Percentiles rank a stretch among this genome's conserved stretches.
phyloP scores from a whole-genome alignment of 2,888 invertebrate genomes.

The Ochropacha duplaris region DNA sequence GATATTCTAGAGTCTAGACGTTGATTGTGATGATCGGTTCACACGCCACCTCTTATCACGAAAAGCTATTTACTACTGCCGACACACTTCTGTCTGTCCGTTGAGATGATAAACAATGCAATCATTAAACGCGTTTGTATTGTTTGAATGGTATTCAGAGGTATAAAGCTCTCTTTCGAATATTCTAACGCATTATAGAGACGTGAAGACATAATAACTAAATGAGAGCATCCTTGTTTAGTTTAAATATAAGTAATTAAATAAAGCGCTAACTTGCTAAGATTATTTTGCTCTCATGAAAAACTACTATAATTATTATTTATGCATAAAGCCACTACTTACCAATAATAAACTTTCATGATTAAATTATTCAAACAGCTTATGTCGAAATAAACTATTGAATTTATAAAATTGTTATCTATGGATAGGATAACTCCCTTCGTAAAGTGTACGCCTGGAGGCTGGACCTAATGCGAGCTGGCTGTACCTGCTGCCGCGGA shows the following conservation, averaged over 20 bases:
- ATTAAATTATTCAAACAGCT: slow-evolving; percentile 36
- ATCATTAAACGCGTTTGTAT: slow-evolving; percentile 48
- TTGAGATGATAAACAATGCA: slow-evolving; percentile 47
- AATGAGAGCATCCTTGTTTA: neutral
- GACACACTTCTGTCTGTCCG: slow-evolving; percentile 67
- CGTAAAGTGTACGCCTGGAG: slow-evolving; percentile 31
- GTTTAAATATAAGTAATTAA: too few species aligned
- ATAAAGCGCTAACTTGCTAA: too few species aligned
- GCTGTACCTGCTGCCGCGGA: slow-evolving; percentile 24
- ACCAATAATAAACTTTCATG: slow-evolving; percentile 23
- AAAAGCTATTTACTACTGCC: slow-evolving; percentile 58
- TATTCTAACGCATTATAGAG: slow-evolving; percentile 7
- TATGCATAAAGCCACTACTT: slow-evolving; percentile 4
- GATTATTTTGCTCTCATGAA: too few species aligned
- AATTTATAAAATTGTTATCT: slow-evolving; percentile 51
- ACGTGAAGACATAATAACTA: slow-evolving; percentile 5
- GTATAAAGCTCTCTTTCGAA: slow-evolving; percentile 21
- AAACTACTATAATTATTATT: neutral
- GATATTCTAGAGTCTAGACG: neutral
- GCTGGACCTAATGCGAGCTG: slow-evolving; percentile 43
- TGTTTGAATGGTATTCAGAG: slow-evolving; percentile 27
- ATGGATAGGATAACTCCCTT: slow-evolving; percentile 29
- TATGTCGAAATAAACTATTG: slow-evolving; percentile 45
- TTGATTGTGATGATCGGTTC: slow-evolving; percentile 44
- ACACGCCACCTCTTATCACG: slow-evolving; percentile 61